phyloP scores from a whole-genome alignment of 2,113 vertebrate genomes.

The Leiothrix lutea region DNA sequence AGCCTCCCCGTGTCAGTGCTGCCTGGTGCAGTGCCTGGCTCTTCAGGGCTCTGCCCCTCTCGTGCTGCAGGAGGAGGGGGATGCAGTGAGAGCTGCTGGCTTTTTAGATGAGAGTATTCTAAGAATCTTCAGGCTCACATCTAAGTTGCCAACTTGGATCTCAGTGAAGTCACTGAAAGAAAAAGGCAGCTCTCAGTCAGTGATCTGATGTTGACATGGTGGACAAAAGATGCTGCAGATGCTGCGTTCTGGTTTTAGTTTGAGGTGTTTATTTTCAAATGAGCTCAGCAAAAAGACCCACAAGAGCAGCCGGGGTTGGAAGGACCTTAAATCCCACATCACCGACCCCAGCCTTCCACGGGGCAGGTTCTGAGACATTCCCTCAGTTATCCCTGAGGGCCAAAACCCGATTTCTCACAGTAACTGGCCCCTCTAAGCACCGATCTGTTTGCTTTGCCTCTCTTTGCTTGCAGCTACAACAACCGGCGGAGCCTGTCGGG shows the following conservation, averaged over 20 bases:
- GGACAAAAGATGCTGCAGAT: accelerated
- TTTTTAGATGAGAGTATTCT: accelerated
- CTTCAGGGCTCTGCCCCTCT: background rate
- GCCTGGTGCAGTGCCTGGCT: background rate
- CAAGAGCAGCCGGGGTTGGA: background rate
- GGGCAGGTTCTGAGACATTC: accelerated
- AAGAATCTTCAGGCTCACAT: background rate
- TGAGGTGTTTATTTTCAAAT: background rate
- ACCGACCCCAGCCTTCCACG: background rate
- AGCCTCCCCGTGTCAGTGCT: background rate
- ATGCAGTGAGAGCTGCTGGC: background rate
- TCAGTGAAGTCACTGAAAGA: background rate
- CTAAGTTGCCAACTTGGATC: accelerated
- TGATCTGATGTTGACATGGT: background rate
- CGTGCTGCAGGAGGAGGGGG: accelerated
- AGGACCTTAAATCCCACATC: background rate
- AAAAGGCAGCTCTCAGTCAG: background rate
- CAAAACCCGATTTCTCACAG: accelerated
- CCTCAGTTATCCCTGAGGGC: accelerated
- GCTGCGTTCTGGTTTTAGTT: accelerated
- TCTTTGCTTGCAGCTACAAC: conserved; percentile 80
- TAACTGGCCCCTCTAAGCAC: accelerated
- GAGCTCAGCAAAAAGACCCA: accelerated
- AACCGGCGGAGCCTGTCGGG: conserved; percentile 93
- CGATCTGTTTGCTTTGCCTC: accelerated